Evolutionary conservation across 2,888 invertebrate species (phyloP).

Genomic region (Pegoplata infirma): DNA sequence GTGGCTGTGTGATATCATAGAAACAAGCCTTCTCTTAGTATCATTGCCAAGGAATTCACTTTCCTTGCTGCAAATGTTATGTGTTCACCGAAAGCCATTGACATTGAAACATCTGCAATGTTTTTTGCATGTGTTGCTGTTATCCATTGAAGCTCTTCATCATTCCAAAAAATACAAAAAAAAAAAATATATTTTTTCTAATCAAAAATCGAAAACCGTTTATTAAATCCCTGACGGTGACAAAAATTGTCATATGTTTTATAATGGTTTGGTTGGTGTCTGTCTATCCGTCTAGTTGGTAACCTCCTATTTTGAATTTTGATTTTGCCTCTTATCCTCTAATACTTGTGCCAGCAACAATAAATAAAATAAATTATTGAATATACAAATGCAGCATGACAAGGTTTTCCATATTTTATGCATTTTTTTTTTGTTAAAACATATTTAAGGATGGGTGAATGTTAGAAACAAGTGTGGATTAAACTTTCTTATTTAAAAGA

Average conservation of each 20-base stretch:
- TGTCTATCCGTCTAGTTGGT: not conserved
- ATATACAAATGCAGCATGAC: not conserved
- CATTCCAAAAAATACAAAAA: not conserved
- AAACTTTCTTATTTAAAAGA: not conserved
- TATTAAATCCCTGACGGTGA: not conserved
- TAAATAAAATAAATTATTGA: not conserved
- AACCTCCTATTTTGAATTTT: not conserved
- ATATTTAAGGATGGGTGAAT: not conserved
- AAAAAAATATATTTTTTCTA: no score
- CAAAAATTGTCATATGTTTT: not conserved
- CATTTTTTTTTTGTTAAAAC: no score
- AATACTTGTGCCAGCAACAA: not conserved
- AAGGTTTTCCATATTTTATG: not conserved
- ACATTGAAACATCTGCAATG: slow-evolving; percentile 51
- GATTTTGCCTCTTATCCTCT: no score
- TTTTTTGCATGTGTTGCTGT: not conserved
- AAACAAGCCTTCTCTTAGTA: slow-evolving; percentile 11
- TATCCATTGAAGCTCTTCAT: not conserved
- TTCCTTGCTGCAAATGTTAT: not conserved
- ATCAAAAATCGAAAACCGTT: no score
- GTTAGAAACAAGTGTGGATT: not conserved
- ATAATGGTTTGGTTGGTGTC: no score
- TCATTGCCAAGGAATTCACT: not conserved
- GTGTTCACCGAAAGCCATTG: slow-evolving; percentile 34
- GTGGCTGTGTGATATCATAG: slow-evolving; percentile 11